A percentile compares a stretch with the other conserved stretches of the same genome.
These are phyloP conservation scores for Artemia franciscana DNA, from an alignment of 1,140 invertebrate species.

Conservation along the genomic window DNA sequence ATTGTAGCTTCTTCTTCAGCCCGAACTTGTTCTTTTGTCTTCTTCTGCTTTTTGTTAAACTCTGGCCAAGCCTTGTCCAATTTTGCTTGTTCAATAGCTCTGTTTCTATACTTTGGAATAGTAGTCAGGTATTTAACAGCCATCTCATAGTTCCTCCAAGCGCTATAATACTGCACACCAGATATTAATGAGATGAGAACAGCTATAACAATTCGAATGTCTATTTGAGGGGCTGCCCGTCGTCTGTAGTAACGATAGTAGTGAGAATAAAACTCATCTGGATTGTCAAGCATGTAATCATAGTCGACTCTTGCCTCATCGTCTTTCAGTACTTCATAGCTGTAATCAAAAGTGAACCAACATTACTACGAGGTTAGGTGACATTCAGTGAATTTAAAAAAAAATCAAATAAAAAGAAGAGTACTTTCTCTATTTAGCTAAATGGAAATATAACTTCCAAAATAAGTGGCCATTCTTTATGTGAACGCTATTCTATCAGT, in stretches of 20 bases:
- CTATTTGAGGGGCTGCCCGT: slow-evolving; percentile 63
- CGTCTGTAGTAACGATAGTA: slow-evolving; percentile 74
- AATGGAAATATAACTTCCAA: no score
- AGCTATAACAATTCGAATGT: slow-evolving; percentile 59
- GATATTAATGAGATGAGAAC: slow-evolving; percentile 65
- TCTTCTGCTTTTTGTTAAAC: slow-evolving; percentile 25
- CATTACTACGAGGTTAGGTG: no score
- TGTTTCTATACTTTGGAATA: slow-evolving; percentile 62
- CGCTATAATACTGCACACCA: slow-evolving; percentile 51
- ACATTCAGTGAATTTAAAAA: no score
- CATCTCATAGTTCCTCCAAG: slow-evolving; percentile 43
- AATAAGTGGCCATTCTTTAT: no score
- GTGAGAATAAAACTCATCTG: slow-evolving; percentile 63
- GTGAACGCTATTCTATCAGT: no score
- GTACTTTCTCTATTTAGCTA: no score
- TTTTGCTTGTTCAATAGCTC: slow-evolving; percentile 55
- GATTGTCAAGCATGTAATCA: slow-evolving; percentile 85
- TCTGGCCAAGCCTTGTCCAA: slow-evolving; percentile 36
- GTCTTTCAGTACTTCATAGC: slow-evolving; percentile 63
- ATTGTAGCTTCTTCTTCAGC: slow-evolving; percentile 56
- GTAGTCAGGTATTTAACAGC: slow-evolving; percentile 66
- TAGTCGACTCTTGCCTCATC: slow-evolving; percentile 68
- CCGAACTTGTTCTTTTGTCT: slow-evolving; percentile 37
- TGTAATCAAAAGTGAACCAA: no score
- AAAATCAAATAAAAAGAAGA: no score